Conservation (phyloP, 2,888 invertebrate genomes). For the Allygus modestus region DNA sequence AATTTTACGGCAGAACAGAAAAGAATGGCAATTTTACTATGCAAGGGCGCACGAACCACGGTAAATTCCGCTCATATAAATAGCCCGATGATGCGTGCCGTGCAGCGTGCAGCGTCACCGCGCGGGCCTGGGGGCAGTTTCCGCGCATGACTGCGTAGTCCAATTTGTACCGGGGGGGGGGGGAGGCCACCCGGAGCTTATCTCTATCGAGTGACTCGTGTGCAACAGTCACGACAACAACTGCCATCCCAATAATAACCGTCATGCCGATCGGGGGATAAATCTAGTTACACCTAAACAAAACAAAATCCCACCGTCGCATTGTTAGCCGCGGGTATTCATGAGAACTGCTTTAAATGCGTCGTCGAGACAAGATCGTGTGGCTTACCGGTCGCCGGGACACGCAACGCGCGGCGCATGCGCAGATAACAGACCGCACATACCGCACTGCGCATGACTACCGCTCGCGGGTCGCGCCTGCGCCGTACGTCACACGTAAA, state of each 20-base stretch:
- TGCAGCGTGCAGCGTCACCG: slow-evolving; percentile 12
- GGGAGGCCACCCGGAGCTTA: slow-evolving; percentile 50
- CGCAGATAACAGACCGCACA: slow-evolving; percentile 28
- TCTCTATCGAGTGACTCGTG: slow-evolving; percentile 40
- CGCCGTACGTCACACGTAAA: no score
- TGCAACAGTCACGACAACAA: slow-evolving; percentile 42
- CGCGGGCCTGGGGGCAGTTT: not conserved
- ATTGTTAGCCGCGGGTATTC: slow-evolving; percentile 58
- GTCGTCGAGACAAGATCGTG: slow-evolving; percentile 54
- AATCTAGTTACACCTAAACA: slow-evolving; percentile 54
- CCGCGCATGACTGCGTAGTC: slow-evolving; percentile 44
- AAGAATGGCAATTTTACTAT: no score
- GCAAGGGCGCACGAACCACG: no score
- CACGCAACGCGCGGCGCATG: not conserved
- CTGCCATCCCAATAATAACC: slow-evolving; percentile 59
- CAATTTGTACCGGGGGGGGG: slow-evolving; percentile 19
- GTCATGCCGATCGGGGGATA: slow-evolving; percentile 52
- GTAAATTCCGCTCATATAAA: not conserved
- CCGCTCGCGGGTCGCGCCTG: not conserved
- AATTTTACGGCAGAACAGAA: no score
- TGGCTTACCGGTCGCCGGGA: slow-evolving; percentile 19
- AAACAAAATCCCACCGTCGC: slow-evolving; percentile 50
- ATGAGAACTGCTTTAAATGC: slow-evolving; percentile 58
- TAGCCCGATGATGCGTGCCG: not conserved
- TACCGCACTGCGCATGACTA: not conserved